These are phyloP conservation scores for Pagrus major DNA, from an alignment of 2,113 vertebrate genomes.

Conservation along the genomic window DNA sequence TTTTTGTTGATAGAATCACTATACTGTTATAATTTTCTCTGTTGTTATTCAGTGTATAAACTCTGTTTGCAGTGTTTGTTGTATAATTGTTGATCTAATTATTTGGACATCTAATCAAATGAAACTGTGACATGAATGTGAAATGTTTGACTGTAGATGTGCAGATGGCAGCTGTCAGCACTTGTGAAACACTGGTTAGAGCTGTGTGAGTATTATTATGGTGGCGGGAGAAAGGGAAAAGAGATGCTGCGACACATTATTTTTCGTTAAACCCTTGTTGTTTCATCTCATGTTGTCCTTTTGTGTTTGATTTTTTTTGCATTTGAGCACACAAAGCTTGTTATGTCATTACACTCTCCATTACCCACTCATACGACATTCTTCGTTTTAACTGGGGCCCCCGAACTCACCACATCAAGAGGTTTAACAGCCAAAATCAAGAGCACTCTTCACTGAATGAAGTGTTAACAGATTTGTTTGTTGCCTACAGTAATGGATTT, in stretches of 20 bases:
- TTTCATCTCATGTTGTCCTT: neutral
- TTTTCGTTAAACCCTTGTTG: neutral
- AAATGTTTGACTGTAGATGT: neutral
- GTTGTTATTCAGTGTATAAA: neutral
- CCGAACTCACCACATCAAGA: conserved; percentile 19
- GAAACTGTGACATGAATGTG: neutral
- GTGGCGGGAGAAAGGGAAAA: neutral
- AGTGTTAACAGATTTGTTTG: conserved; percentile 22
- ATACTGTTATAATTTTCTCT: neutral
- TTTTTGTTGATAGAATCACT: no score
- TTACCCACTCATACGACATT: neutral
- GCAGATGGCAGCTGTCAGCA: neutral
- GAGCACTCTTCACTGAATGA: neutral
- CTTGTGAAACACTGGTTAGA: neutral
- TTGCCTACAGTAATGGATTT: neutral
- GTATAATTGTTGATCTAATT: neutral
- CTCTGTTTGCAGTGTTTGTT: neutral
- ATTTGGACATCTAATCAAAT: neutral
- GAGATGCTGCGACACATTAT: neutral
- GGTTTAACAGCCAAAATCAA: neutral
- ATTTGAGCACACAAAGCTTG: neutral
- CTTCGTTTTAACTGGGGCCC: neutral
- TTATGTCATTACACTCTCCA: conserved; percentile 12
- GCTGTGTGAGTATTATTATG: neutral
- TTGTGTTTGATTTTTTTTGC: neutral